Conservation (phyloP, 2,797 vertebrate genomes). For the Smutsia temminckii region DNA sequence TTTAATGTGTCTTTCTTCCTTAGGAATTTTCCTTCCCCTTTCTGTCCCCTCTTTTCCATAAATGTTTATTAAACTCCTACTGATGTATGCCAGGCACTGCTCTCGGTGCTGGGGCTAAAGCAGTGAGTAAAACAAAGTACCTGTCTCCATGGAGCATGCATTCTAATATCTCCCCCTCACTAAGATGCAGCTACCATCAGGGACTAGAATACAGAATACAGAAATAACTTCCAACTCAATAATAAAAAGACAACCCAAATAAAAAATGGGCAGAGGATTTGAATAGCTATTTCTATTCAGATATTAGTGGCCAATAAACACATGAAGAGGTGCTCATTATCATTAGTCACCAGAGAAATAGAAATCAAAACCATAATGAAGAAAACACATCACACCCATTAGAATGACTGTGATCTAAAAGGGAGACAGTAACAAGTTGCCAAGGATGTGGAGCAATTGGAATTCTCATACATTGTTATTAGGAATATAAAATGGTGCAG, state of each 20-base stretch:
- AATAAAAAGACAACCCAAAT: not conserved
- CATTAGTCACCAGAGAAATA: not conserved
- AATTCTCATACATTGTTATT: not conserved
- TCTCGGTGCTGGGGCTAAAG: not conserved
- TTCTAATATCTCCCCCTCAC: not conserved
- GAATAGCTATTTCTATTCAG: not conserved
- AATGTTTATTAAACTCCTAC: not conserved
- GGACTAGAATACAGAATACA: not conserved
- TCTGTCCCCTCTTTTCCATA: not conserved
- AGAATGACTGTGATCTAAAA: not conserved
- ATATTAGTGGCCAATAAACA: not conserved
- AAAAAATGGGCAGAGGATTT: not conserved
- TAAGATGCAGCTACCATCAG: not conserved
- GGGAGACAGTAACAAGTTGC: not conserved
- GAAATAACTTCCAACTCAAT: not conserved
- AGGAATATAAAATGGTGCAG: not conserved
- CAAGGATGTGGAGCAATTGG: not conserved
- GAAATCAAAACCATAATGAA: not conserved
- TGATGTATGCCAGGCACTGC: not conserved
- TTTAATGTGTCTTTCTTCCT: not conserved
- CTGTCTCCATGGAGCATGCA: not conserved
- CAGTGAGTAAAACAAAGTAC: not conserved
- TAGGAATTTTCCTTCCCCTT: not conserved
- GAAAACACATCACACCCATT: not conserved
- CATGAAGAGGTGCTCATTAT: not conserved